Evolutionary conservation across 2,113 vertebrate genomes (phyloP), one percentile per base, ranked within the genome.

Genomic region (Urocolius indicus): DNA sequence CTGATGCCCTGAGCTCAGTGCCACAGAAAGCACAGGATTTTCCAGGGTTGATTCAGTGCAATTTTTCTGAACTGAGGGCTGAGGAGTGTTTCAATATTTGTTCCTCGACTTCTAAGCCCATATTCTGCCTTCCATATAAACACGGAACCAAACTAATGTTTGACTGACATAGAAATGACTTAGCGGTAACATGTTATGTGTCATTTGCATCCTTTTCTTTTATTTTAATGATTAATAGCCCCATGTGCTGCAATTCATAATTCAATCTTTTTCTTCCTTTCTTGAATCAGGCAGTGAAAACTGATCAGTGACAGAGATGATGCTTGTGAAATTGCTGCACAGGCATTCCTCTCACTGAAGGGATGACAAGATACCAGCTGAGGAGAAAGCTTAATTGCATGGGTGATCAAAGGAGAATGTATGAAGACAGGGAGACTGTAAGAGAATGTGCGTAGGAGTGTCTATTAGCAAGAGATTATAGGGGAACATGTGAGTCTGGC

Each of bases 311-410:
- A 79, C 74, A 89, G 81, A 77, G 59, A 91, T 17, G 36, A 52
- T 51, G 84, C 87, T 82, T 75, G 48, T 75, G 66, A 89, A 63
- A 71, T 48, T 48, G 23, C 80, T 78, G 36, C 74, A 71, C 65
- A 90, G 69, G 73, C 38, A 65, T 15, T 59, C 34, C 59, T 92
- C 52, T 82, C 54, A 71, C 67, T 62, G 80, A 57, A 83, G 62
- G 34, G 84, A 36, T 84, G 93, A 94, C 87, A 94, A 89, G 75
- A 41, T n/a, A 87, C 69, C 75, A 86, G 38, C 78, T 90, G 78
- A 91, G 82, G 55, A 90, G 72, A 77, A 89, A 72, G 27, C 68
- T 79, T 95, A 95, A 96, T 96, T 93, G 66, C 79, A 96, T 54
- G 75, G 26, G 16, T 89, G 86, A 95, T 94, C 81, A 89, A 94